These are phyloP conservation scores for Megaleporinus macrocephalus DNA, from an alignment of 2,113 vertebrate species.

Conservation along the genomic window DNA sequence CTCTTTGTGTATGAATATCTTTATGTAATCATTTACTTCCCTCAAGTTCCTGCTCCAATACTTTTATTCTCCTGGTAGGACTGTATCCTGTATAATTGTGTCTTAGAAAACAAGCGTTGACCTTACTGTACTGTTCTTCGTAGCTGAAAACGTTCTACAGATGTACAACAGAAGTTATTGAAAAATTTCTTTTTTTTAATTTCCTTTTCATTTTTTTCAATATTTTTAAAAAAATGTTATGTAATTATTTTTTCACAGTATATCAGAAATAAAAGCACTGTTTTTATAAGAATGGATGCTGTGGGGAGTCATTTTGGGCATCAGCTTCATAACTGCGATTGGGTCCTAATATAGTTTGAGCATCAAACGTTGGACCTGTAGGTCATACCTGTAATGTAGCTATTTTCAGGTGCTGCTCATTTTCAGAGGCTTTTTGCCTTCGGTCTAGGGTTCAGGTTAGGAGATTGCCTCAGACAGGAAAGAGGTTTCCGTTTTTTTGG, in stretches of 20 bases:
- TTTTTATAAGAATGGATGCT: conserved; percentile 74
- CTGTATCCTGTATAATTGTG: conserved; percentile 86
- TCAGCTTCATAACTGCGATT: neutral
- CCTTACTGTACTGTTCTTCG: conserved; percentile 84
- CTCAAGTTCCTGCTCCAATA: conserved; percentile 79
- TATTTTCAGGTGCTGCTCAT: too few relatives aligned
- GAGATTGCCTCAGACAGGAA: neutral
- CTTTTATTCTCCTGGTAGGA: conserved; percentile 86
- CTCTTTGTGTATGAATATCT: conserved; percentile 59
- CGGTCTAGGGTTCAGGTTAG: neutral
- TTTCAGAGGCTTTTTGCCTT: neutral
- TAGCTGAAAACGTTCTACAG: conserved; percentile 80
- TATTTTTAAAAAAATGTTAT: conserved; percentile 85
- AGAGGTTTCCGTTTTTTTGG: too few relatives aligned
- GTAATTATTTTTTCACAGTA: conserved; percentile 89
- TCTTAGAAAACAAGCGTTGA: conserved; percentile 79
- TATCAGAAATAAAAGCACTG: conserved; percentile 87
- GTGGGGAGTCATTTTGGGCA: too few relatives aligned
- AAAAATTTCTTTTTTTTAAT: conserved; percentile 79
- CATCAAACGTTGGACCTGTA: neutral
- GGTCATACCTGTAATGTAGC: neutral
- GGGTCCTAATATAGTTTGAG: neutral
- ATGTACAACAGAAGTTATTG: conserved; percentile 80
- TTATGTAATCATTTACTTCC: conserved; percentile 70
- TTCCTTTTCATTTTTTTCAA: conserved; percentile 71